Percentiles rank a stretch among this genome's conserved stretches.
phyloP scores from a whole-genome alignment of 1,140 invertebrate species.

The Trypoxylus dichotomus region DNA sequence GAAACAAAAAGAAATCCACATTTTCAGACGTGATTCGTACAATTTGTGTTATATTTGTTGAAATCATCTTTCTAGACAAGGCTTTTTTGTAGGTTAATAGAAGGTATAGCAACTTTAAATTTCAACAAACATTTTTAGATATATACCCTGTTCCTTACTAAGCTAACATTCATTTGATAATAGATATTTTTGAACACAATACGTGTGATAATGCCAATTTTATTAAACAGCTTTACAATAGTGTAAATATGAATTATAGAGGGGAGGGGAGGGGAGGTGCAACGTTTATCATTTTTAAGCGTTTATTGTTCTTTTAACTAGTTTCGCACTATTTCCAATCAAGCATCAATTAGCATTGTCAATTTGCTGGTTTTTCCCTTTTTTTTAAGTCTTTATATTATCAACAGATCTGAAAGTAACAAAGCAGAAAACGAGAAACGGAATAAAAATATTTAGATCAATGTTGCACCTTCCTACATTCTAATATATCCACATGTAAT shows the following conservation, averaged over 20 bases:
- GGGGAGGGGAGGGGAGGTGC: no score
- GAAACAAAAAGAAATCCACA: neutral
- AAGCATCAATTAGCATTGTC: no score
- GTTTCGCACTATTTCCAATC: no score
- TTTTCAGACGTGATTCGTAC: neutral
- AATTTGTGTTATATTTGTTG: neutral
- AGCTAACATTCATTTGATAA: neutral
- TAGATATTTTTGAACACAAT: constrained; percentile 3
- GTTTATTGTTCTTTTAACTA: no score
- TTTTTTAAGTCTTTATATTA: no score
- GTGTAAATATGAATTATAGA: neutral
- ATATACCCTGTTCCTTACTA: constrained; percentile 6
- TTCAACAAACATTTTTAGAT: constrained; percentile 1
- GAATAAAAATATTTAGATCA: no score
- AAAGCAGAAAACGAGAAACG: no score
- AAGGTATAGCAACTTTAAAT: neutral
- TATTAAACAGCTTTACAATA: neutral
- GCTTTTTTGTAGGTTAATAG: neutral
- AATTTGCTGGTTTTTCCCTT: no score
- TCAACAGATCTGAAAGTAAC: no score
- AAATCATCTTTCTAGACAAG: neutral
- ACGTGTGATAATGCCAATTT: neutral
- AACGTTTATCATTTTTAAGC: no score
- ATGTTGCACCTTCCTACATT: no score
- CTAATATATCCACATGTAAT: no score